A percentile compares a stretch with the other conserved stretches of the same genome.
Evolutionary conservation across 2,888 invertebrate genomes (phyloP).

Genomic region (Sminthurides aquaticus): DNA sequence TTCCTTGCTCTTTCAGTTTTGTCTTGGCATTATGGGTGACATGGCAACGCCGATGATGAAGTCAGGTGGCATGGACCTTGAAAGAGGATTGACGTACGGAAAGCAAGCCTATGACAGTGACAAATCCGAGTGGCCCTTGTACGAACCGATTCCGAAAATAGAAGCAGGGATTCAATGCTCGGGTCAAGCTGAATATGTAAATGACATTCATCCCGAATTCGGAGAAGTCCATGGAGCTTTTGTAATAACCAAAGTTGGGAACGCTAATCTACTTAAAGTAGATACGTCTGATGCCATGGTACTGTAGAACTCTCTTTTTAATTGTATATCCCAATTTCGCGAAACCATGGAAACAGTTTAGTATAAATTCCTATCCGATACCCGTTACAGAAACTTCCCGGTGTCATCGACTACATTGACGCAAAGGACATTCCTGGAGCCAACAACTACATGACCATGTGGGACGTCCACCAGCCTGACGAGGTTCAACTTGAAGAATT

Average conservation of each 20-base stretch:
- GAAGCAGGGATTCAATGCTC: constrained; percentile 60
- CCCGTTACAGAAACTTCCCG: constrained; percentile 55
- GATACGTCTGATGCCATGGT: constrained; percentile 62
- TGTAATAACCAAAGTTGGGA: constrained; percentile 56
- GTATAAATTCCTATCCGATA: too few species aligned
- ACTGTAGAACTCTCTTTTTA: constrained; percentile 21
- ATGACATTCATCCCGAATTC: constrained; percentile 61
- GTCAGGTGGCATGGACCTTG: constrained; percentile 56
- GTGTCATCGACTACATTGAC: constrained; percentile 59
- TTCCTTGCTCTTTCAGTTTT: too few species aligned
- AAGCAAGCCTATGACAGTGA: constrained; percentile 64
- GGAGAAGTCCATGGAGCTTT: constrained; percentile 63
- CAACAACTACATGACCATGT: constrained; percentile 51
- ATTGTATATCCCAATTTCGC: too few species aligned
- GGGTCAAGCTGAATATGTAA: constrained; percentile 67
- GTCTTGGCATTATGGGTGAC: constrained; percentile 16
- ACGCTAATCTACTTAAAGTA: constrained; percentile 56
- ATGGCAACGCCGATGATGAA: constrained; percentile 38
- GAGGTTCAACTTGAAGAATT: too few species aligned
- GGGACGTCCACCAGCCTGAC: constrained; percentile 8
- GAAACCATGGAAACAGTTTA: too few species aligned
- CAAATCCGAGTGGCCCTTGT: constrained; percentile 60
- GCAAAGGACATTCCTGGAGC: constrained; percentile 63
- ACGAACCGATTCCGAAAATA: constrained; percentile 64
- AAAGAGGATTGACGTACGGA: constrained; percentile 60